Evolutionary conservation across 2,113 vertebrate genomes (phyloP).

Genomic region (Seriola dumerili): DNA sequence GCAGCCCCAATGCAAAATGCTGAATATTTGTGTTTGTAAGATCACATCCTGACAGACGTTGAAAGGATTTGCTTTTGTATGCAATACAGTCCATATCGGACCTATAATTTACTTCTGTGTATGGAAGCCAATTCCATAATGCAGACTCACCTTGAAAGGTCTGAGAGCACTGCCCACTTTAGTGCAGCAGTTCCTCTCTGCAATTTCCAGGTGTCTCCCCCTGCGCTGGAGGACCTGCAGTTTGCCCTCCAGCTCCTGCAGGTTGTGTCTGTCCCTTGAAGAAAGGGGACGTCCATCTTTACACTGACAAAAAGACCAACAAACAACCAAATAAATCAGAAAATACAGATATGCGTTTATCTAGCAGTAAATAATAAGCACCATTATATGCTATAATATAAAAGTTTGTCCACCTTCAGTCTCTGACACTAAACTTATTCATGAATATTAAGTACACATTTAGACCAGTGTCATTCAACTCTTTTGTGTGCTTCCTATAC

Average conservation of each 20-base stretch:
- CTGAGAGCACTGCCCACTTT: constrained; percentile 91
- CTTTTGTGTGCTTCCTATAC: not conserved
- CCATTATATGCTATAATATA: not conserved
- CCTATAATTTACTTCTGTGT: constrained; percentile 27
- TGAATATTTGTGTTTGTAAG: not conserved
- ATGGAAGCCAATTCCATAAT: constrained; percentile 44
- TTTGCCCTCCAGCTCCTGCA: constrained; percentile 92
- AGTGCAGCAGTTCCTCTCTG: constrained; percentile 94
- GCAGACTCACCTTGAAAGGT: constrained; percentile 91
- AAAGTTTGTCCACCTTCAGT: not conserved
- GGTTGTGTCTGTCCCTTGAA: constrained; percentile 87
- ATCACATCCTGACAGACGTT: not conserved
- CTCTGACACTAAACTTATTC: not conserved
- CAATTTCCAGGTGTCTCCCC: constrained; percentile 91
- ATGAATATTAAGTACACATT: not conserved
- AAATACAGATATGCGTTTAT: not conserved
- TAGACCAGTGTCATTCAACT: not conserved
- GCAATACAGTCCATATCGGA: not conserved
- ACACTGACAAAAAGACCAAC: constrained; percentile 83
- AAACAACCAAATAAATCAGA: constrained; percentile 6
- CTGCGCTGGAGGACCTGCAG: constrained; percentile 89
- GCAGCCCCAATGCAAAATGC: not conserved
- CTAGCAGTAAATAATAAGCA: not conserved
- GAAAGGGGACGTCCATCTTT: constrained; percentile 94
- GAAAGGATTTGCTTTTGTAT: constrained; percentile 8